These are phyloP conservation scores for Pitta sordida DNA, from an alignment of 2,113 vertebrate species.

Conservation along the genomic window DNA sequence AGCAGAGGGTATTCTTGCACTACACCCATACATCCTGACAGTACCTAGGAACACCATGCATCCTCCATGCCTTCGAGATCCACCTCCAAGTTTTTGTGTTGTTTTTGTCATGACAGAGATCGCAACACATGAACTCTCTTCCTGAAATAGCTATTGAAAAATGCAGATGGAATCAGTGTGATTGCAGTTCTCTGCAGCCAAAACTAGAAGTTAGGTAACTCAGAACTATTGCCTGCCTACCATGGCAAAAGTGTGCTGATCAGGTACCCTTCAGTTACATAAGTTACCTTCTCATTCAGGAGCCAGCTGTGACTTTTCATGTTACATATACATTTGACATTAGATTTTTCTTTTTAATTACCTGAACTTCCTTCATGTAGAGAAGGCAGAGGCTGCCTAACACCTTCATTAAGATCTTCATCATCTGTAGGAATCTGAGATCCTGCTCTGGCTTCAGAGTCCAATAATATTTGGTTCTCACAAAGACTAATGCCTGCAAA, in stretches of 20 bases:
- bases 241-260: not conserved
- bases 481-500: slow-evolving; percentile 69
- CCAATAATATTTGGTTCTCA: slow-evolving; percentile 64
- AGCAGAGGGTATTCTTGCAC: not conserved
- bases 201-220: not conserved
- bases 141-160: not conserved
- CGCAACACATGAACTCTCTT: not conserved
- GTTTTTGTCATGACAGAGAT: not conserved
- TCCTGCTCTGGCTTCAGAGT: slow-evolving; percentile 55
- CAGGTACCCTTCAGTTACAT: not conserved
- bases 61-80: not conserved
- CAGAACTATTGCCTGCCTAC: not conserved
- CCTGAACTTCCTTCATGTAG: slow-evolving; percentile 69
- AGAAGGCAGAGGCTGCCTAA: slow-evolving; percentile 46
- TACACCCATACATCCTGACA: not conserved
- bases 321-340: not conserved
- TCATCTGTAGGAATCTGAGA: slow-evolving; percentile 44
- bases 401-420: slow-evolving; percentile 51
- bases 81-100: not conserved
- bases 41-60: not conserved
- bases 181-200: not conserved
- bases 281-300: not conserved
- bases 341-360: slow-evolving; percentile 16
- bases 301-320: not conserved
- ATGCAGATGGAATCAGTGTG: not conserved